Percentiles rank a stretch among this genome's conserved stretches.
These are phyloP conservation scores for Procavia capensis DNA, from an alignment of 2,113 vertebrate genomes.

Conservation along the genomic window DNA sequence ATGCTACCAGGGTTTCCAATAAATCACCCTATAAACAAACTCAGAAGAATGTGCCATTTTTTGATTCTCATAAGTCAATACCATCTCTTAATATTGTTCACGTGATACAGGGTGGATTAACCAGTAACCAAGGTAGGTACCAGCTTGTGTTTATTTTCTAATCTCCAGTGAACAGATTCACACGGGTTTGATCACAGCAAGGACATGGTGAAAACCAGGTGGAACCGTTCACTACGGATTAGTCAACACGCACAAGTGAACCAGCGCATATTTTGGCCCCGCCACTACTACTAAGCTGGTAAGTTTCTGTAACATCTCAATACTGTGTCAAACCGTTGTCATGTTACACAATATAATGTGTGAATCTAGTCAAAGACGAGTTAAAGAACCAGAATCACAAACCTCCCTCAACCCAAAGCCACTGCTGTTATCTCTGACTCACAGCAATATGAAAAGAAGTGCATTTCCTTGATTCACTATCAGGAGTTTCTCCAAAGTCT, in stretches of 20 bases:
- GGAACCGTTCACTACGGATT: no score
- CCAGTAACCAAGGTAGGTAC: no score
- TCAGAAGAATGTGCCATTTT: neutral
- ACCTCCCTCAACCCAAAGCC: no score
- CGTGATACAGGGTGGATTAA: neutral
- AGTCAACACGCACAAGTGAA: no score
- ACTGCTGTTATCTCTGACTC: no score
- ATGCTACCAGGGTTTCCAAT: no score
- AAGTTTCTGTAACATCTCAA: neutral
- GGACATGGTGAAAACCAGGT: no score
- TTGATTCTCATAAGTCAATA: conserved; percentile 25
- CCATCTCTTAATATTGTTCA: neutral
- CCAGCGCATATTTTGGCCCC: no score
- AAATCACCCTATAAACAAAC: neutral
- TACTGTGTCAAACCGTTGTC: neutral
- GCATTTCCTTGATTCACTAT: neutral
- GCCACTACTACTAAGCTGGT: conserved; percentile 11
- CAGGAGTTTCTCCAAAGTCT: neutral
- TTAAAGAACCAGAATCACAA: neutral
- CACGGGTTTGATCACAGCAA: no score
- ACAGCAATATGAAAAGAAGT: neutral
- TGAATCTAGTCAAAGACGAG: neutral
- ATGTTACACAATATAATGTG: neutral
- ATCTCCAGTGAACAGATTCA: no score
- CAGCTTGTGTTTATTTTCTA: no score